Percentiles rank a stretch among this genome's conserved stretches.
These are phyloP conservation scores for Cepaea nemoralis DNA, from an alignment of 1,140 invertebrate genomes.

Conservation along the genomic window DNA sequence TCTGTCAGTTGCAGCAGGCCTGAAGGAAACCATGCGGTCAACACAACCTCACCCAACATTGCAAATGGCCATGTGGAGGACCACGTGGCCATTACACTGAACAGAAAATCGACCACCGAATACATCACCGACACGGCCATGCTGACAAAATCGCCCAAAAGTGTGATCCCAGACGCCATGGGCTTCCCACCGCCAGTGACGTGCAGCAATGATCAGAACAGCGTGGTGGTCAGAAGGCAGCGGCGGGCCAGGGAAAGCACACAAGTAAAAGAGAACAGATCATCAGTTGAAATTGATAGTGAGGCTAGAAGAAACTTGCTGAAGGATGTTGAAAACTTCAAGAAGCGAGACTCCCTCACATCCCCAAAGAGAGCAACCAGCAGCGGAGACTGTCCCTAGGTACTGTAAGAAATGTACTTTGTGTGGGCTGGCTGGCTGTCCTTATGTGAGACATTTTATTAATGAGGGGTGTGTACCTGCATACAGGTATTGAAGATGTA, in stretches of 20 bases:
- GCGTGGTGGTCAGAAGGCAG: neutral
- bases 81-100: neutral
- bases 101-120: neutral
- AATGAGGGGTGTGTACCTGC: too few species aligned
- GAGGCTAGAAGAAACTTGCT: conserved; percentile 18
- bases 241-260: neutral
- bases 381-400: neutral
- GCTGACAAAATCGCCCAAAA: neutral
- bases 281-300: neutral
- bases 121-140: neutral
- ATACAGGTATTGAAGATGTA: too few species aligned
- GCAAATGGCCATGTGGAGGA: neutral
- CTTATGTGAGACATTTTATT: too few species aligned
- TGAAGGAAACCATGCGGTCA: neutral
- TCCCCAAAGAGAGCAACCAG: neutral
- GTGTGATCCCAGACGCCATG: neutral
- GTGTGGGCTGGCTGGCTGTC: too few species aligned
- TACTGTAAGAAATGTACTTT: too few species aligned
- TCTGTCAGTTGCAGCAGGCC: neutral
- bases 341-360: neutral
- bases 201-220: neutral
- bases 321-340: conserved; percentile 32
- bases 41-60: neutral
- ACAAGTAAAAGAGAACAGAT: neutral
- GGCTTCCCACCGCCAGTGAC: neutral